These are phyloP conservation scores for Amphiprion clarkii DNA, from an alignment of 2,797 vertebrate genomes.

Conservation along the genomic window DNA sequence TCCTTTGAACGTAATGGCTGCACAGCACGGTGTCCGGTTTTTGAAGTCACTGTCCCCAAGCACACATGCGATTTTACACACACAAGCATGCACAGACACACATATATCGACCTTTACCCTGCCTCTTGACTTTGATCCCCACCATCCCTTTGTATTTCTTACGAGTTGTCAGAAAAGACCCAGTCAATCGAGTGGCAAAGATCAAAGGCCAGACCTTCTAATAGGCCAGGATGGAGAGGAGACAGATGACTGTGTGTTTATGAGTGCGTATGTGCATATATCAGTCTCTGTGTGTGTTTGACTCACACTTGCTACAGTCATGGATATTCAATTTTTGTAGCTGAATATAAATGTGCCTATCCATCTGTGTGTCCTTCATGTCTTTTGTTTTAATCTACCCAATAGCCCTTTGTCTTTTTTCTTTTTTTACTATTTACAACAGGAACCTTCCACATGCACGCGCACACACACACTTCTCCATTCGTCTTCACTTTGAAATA, in stretches of 20 bases:
- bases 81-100: conserved; percentile 55
- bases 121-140: conserved; percentile 91
- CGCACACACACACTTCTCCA: conserved; percentile 32
- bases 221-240: conserved; percentile 83
- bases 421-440: conserved; percentile 13
- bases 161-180: conserved; percentile 85
- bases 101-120: conserved; percentile 84
- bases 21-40: conserved; percentile 72
- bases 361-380: conserved; percentile 15
- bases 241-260: conserved; percentile 74
- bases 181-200: conserved; percentile 88
- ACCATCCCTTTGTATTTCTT: conserved; percentile 86
- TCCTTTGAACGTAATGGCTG: conserved; percentile 81
- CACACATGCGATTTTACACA: conserved; percentile 55
- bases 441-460: not conserved
- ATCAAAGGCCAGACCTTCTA: conserved; percentile 91
- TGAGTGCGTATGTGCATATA: conserved; percentile 35
- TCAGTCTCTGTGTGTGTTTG: conserved; percentile 29
- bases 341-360: conserved; percentile 47
- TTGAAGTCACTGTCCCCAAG: conserved; percentile 83
- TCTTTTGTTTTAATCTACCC: conserved; percentile 28
- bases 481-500: conserved; percentile 70
- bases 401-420: conserved; percentile 6
- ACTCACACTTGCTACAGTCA: conserved; percentile 25
- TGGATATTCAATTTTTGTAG: conserved; percentile 12